Evolutionary conservation across 2,888 invertebrate species (phyloP), one percentile per base, ranked within the genome.

Genomic region (Drosophila greeni): DNA sequence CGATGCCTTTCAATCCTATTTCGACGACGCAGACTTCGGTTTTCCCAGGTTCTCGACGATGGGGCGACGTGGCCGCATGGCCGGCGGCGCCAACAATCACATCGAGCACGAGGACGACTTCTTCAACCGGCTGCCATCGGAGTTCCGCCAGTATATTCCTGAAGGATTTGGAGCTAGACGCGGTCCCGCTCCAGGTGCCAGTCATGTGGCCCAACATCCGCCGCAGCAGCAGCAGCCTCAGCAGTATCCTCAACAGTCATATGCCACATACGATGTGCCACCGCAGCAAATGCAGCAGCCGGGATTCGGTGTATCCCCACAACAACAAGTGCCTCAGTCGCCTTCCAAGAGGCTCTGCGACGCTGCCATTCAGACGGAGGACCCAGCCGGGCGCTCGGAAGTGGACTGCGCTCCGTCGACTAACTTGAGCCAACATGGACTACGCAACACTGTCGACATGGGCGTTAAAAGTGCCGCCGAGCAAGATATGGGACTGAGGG

Each of bases 401-500:
- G 87, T 87, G 3, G 88, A 88, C 54, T 76, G 81, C 39, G 74
- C 74, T 7, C 73, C 76, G 20, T 48, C 73, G n/a, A 73, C 73
- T 14, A 76, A 82, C 75, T 82, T 93, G 12, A 91, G 92, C 49
- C 93, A 93, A 76, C 92, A 93, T 91, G 93, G 93, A 5, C 86
- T 93, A 65, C 91, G 95, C 72, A 95, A 95, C 85, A 95, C 95
- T 23, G 93, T 94, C 66, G 95, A 95, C 86, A 92, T 95, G 85
- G 94, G 94, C 51, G 93, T 94, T 73, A 90, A 90, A 76, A 91
- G 90, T 40, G 91, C 91, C 70, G 83, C 87, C n/a, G 92, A 86
- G 62, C 90, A 90, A 79, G 91, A 67, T 14, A 60, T 91, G 73
- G 87, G 55, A 14, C 87, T 61, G 91, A 93, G 75, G 90, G 95